Evolutionary conservation across 1,140 invertebrate species (phyloP), one percentile per base, ranked within the genome.

Genomic region (Aphaenogaster rudis): DNA sequence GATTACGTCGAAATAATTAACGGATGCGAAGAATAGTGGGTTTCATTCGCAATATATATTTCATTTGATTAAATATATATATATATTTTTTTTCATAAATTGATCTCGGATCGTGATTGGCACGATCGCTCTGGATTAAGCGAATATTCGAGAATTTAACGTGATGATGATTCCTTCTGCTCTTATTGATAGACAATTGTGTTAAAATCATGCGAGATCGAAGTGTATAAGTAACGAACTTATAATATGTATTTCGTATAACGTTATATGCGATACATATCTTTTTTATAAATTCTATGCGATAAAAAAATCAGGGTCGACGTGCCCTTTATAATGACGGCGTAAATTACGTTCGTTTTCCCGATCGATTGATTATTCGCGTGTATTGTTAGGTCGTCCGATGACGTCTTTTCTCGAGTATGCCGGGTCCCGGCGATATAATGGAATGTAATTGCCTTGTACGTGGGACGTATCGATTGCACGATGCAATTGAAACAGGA

Each of bases 401-500:
- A 84, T 84, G 80, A 84, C 69, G 80, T 76, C 42, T 84, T 84
- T 84, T 50, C 69, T 76, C 80, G 54, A 36, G 54, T 74, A 84
- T 84, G 80, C 42, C 54, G 13, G 42, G 69, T 74, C 28, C 80
- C 57, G 28, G 42, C 54, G 69, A 76, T 84, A 76, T 84, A 84
- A 84, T 84, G 42, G 80, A 84, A 84, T 84, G 80, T 76, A 84
- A 84, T 84, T 84, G 69, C 80, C 72, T 48, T 72, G 42, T 84
- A 84, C 80, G 80, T 84, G 69, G 80, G 80, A 84, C 33, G 80
- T 59, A 84, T 84, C 69, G 80, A 84, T 84, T 84, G 80, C 69
- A 76, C 80, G 80, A 63, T 84, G 80, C 80, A 84, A 84, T 76
- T 84, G 80, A 84, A 84, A 84, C 80, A 84, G 69, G 80, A 84